Percentiles rank a stretch among this genome's conserved stretches.
Evolutionary conservation across 2,797 vertebrate genomes (phyloP).

Genomic region (Enteromius anoplus): DNA sequence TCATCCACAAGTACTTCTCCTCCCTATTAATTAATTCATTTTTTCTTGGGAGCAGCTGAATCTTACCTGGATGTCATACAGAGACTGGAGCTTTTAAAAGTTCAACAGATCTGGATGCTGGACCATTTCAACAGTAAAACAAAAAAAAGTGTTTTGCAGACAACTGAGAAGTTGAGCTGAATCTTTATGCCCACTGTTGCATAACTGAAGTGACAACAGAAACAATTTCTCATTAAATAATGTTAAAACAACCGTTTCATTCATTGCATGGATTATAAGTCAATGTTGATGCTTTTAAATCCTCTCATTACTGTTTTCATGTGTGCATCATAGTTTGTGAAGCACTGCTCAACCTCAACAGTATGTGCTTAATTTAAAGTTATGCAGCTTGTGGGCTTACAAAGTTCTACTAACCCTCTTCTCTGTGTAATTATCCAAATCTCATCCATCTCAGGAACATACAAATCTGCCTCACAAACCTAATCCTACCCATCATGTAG

Average conservation of each 20-base stretch:
- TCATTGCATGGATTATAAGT: not conserved
- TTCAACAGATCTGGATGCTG: not conserved
- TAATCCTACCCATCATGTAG: too few relatives aligned
- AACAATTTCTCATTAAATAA: not conserved
- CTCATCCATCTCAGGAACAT: conserved; percentile 10
- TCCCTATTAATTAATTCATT: too few relatives aligned
- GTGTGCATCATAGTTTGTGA: conserved; percentile 64
- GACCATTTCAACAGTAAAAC: not conserved
- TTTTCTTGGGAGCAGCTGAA: not conserved
- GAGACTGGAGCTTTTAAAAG: not conserved
- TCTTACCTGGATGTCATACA: not conserved
- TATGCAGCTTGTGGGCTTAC: conserved; percentile 74
- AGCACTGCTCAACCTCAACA: conserved; percentile 65
- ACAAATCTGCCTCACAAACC: too few relatives aligned
- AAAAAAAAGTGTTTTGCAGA: not conserved
- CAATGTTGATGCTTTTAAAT: not conserved
- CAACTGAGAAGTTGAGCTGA: not conserved
- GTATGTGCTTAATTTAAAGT: conserved; percentile 72
- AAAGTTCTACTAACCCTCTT: conserved; percentile 65
- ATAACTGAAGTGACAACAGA: not conserved
- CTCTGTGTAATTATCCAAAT: conserved; percentile 52
- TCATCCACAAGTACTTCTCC: not conserved
- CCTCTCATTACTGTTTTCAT: not conserved
- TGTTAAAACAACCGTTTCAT: too few relatives aligned
- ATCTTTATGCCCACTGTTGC: not conserved